Evolutionary conservation across 2,113 vertebrate genomes (phyloP).

Genomic region (Butorides virescens): DNA sequence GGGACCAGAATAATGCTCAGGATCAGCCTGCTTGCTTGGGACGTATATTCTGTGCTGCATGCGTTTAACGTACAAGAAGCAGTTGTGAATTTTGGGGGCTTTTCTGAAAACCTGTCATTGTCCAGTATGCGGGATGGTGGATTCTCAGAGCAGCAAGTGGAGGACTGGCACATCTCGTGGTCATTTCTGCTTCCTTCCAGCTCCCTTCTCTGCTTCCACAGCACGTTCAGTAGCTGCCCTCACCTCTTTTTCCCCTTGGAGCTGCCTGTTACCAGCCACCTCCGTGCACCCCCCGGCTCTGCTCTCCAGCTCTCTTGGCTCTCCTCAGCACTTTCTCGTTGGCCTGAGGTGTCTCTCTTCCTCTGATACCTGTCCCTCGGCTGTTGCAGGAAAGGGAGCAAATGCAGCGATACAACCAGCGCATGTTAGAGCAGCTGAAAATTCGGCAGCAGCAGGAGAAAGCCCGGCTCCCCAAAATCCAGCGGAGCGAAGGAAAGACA

Average conservation of each 20-base stretch:
- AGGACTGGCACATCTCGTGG: not conserved
- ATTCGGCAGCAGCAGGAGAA: slow-evolving; percentile 90
- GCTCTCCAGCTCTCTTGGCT: not conserved
- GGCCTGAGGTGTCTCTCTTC: not conserved
- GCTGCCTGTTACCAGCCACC: not conserved
- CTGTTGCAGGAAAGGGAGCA: slow-evolving; percentile 88
- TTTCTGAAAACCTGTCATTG: not conserved
- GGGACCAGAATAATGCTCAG: fast-evolving
- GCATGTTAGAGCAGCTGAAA: slow-evolving; percentile 90
- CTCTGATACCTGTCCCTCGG: not conserved
- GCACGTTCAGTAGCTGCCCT: not conserved
- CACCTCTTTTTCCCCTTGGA: not conserved
- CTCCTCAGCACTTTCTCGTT: not conserved
- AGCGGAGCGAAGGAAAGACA: slow-evolving; percentile 91
- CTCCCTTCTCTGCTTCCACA: not conserved
- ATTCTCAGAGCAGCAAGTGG: not conserved
- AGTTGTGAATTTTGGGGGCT: not conserved
- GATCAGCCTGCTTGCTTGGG: not conserved
- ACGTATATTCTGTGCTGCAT: fast-evolving
- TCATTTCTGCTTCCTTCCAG: not conserved
- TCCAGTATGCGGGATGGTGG: not conserved
- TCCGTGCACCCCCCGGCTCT: fast-evolving
- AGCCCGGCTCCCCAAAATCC: slow-evolving; percentile 90
- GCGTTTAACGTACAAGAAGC: not conserved
- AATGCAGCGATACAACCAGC: slow-evolving; percentile 96